Evolutionary conservation across 2,888 invertebrate genomes (phyloP).

Genomic region (Micoletzkya japonica): DNA sequence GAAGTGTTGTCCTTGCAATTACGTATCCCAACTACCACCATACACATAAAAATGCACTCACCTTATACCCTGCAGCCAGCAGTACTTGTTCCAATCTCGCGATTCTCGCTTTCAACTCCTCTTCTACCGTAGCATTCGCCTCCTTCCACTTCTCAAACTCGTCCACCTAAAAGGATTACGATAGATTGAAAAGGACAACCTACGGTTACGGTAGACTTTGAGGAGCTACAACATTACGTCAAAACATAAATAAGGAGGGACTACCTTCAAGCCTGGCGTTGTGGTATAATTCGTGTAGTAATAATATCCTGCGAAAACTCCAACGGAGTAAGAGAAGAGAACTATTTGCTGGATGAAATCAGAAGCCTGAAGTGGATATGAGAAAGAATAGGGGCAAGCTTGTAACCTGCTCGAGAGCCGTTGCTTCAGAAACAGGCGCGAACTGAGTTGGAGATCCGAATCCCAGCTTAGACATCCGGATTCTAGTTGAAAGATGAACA

Average conservation of each 20-base stretch:
- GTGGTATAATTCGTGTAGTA: conserved; percentile 50
- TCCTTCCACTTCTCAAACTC: conserved; percentile 40
- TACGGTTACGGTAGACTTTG: not conserved
- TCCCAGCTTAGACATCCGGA: conserved; percentile 57
- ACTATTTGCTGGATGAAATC: conserved; percentile 60
- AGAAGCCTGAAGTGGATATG: conserved; percentile 47
- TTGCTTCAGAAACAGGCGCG: conserved; percentile 53
- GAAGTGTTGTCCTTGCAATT: not conserved
- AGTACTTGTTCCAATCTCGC: conserved; percentile 21
- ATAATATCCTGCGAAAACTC: conserved; percentile 56
- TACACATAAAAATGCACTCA: not conserved
- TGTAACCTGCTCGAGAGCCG: conserved; percentile 56
- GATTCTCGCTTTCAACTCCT: conserved; percentile 2
- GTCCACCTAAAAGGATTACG: conserved; percentile 22
- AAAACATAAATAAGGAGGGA: not conserved
- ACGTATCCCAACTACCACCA: not conserved
- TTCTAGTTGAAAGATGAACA: conserved; percentile 51
- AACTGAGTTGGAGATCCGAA: conserved; percentile 47
- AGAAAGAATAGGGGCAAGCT: not conserved
- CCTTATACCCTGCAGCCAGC: conserved; percentile 20
- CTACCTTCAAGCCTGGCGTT: not conserved
- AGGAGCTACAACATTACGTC: not conserved
- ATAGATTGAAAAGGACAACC: not conserved
- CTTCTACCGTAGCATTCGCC: conserved; percentile 34
- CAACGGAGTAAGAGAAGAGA: conserved; percentile 57